Conservation (phyloP, 2,888 invertebrate genomes). For the Dynastes tityus region DNA sequence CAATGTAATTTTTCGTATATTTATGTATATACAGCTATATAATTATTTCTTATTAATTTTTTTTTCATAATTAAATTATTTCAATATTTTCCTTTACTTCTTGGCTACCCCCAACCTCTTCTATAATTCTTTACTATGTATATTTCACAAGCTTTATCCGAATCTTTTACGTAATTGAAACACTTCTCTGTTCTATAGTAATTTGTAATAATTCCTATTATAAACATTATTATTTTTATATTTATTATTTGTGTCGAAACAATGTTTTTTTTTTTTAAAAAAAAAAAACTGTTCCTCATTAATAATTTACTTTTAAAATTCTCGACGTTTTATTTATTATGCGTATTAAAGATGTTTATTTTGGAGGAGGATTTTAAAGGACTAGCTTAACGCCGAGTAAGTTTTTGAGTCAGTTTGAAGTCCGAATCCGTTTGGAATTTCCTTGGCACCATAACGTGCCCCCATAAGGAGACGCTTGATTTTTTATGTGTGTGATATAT, state of each 20-base stretch:
- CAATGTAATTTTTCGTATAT: constrained; percentile 29
- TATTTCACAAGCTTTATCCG: constrained; percentile 57
- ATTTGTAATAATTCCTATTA: constrained; percentile 6
- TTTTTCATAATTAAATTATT: constrained; percentile 56
- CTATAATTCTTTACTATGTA: constrained; percentile 46
- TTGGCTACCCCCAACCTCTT: background rate
- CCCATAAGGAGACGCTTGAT: constrained; percentile 37
- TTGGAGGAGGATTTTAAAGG: constrained; percentile 54
- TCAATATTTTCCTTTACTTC: constrained; percentile 47
- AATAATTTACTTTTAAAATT: constrained; percentile 33
- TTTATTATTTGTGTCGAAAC: constrained; percentile 36
- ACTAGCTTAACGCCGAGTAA: constrained; percentile 60
- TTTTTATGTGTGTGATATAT: constrained; percentile 50
- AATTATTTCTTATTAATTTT: constrained; percentile 31
- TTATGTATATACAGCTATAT: constrained; percentile 55
- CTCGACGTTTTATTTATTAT: constrained; percentile 34
- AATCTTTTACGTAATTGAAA: constrained; percentile 52
- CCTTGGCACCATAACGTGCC: constrained; percentile 38
- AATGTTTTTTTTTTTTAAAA: constrained; percentile 8
- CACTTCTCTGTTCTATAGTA: background rate
- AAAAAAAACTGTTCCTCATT: constrained; percentile 26
- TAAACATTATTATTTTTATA: constrained; percentile 24
- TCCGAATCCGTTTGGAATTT: constrained; percentile 35
- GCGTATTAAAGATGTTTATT: constrained; percentile 5
- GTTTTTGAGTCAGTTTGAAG: constrained; percentile 43